A percentile compares a stretch with the other conserved stretches of the same genome.
Conservation (phyloP, 2,888 invertebrate genomes). For the Periphyllus acericola region DNA sequence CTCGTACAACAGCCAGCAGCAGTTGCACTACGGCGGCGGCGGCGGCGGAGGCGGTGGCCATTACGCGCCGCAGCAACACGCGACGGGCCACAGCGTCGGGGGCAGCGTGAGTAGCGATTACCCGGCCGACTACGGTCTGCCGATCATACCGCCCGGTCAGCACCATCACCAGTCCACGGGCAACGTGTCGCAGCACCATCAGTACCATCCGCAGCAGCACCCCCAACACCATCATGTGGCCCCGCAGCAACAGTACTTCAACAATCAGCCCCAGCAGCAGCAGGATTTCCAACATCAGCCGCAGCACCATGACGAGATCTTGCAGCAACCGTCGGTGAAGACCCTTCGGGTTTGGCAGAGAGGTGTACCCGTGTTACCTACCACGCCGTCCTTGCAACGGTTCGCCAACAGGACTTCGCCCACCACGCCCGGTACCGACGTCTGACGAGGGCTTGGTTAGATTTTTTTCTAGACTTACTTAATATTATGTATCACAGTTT, state of each 20-base stretch:
- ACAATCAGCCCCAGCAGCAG: background rate
- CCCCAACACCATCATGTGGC: slow-evolving; percentile 5
- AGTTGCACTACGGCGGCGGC: slow-evolving; percentile 28
- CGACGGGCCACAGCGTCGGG: slow-evolving; percentile 37
- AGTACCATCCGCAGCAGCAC: background rate
- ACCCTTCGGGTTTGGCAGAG: slow-evolving; percentile 88
- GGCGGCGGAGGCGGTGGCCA: background rate
- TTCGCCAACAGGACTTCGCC: slow-evolving; percentile 57
- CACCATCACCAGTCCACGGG: slow-evolving; percentile 20
- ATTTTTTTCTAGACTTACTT: too few relatives aligned
- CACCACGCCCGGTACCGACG: slow-evolving; percentile 48
- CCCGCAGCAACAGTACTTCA: background rate
- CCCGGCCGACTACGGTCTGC: slow-evolving; percentile 83
- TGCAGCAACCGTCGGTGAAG: slow-evolving; percentile 75
- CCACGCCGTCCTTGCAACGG: slow-evolving; percentile 75
- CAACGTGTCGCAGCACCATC: slow-evolving; percentile 67
- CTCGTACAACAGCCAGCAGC: slow-evolving; percentile 65
- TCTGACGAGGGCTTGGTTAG: background rate
- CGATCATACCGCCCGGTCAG: slow-evolving; percentile 69
- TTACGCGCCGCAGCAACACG: slow-evolving; percentile 55
- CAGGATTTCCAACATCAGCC: background rate
- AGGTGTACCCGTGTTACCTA: slow-evolving; percentile 85
- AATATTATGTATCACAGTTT: background rate
- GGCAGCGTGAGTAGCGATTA: slow-evolving; percentile 72
- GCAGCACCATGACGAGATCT: slow-evolving; percentile 49